Conservation (phyloP, 2,888 invertebrate species). For the Azorinus chamasolen region DNA sequence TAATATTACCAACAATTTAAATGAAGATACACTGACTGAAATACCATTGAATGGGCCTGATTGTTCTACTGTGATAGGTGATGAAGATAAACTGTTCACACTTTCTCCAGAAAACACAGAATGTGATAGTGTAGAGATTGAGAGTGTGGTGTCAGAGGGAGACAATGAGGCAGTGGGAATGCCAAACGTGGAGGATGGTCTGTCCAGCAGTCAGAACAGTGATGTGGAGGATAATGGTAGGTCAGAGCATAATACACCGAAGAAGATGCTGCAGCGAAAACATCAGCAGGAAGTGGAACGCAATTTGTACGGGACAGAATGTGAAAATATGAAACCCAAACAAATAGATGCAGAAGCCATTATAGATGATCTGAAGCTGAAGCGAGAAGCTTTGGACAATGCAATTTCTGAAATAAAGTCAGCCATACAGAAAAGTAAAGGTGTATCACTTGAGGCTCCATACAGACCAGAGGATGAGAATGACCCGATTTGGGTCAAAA, state of each 20-base stretch:
- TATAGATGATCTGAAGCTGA: conserved; percentile 81
- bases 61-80: conserved; percentile 85
- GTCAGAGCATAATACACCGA: conserved; percentile 91
- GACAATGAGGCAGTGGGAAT: conserved; percentile 87
- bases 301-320: conserved; percentile 63
- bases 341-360: conserved; percentile 82
- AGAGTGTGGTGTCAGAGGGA: conserved; percentile 88
- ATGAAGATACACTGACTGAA: conserved; percentile 84
- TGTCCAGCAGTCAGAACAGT: conserved; percentile 97
- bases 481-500: conserved; percentile 85
- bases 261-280: conserved; percentile 88
- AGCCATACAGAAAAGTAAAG: conserved; percentile 90
- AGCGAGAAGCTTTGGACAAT: conserved; percentile 82
- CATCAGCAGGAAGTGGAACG: conserved; percentile 79
- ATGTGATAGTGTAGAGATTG: conserved; percentile 95
- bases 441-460: conserved; percentile 77
- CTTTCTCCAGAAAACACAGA: conserved; percentile 97
- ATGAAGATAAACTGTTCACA: conserved; percentile 93
- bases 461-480: conserved; percentile 64
- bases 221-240: conserved; percentile 90
- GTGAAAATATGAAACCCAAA: conserved; percentile 62
- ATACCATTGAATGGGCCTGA: conserved; percentile 86
- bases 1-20: conserved; percentile 71
- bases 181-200: conserved; percentile 97
- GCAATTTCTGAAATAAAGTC: conserved; percentile 94